These are phyloP conservation scores for Bursaphelenchus okinawaensis DNA, from an alignment of 2,888 invertebrate species.

Conservation along the genomic window DNA sequence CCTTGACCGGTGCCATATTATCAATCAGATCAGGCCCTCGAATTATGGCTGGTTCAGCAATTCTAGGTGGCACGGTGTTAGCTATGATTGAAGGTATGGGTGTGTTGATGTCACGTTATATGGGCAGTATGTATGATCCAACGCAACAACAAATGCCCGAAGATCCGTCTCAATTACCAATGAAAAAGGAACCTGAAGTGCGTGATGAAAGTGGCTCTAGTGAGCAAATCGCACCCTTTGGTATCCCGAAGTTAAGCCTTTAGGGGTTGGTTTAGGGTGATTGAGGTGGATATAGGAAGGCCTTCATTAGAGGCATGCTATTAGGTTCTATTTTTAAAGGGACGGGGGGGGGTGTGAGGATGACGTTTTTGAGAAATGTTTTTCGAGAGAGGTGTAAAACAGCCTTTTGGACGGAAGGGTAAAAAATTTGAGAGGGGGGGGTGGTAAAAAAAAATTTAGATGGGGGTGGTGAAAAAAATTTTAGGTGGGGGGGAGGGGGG, in stretches of 20 bases:
- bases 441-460: too few species aligned
- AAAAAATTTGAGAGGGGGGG: too few species aligned
- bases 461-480: too few species aligned
- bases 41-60: slow-evolving; percentile 80
- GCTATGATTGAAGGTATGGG: slow-evolving; percentile 96
- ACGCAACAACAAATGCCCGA: neutral
- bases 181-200: neutral
- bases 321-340: too few species aligned
- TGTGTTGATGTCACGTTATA: slow-evolving; percentile 69
- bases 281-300: too few species aligned
- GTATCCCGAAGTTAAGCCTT: neutral
- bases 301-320: too few species aligned
- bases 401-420: too few species aligned
- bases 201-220: neutral
- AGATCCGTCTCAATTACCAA: neutral
- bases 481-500: too few species aligned
- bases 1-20: slow-evolving; percentile 88
- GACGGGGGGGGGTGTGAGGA: too few species aligned
- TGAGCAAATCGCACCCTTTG: neutral
- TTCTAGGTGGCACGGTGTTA: slow-evolving; percentile 87
- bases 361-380: too few species aligned
- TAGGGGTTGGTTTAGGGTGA: too few species aligned
- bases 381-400: too few species aligned
- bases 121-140: neutral
- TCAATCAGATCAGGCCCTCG: slow-evolving; percentile 75